These are phyloP conservation scores for Odontocolon sp. DNA, from an alignment of 2,888 invertebrate species.

Conservation along the genomic window DNA sequence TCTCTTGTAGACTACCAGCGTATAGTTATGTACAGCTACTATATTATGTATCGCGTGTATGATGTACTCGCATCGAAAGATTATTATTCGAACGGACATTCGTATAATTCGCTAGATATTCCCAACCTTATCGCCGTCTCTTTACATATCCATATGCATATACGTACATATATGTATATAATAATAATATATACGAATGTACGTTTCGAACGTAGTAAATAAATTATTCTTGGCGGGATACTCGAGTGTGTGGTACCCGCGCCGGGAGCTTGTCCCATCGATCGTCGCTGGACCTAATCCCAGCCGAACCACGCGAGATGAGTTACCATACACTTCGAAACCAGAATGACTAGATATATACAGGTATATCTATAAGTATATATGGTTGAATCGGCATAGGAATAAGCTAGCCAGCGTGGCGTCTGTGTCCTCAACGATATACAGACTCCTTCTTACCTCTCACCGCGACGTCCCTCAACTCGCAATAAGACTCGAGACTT, in stretches of 20 bases:
- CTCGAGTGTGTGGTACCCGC: conserved; percentile 41
- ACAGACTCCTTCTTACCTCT: conserved; percentile 24
- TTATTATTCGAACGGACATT: conserved; percentile 44
- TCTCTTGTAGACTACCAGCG: conserved; percentile 19
- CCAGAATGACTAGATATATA: background rate
- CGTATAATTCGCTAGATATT: conserved; percentile 52
- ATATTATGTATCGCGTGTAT: conserved; percentile 40
- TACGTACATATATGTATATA: too few species aligned
- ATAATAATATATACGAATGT: conserved; percentile 21
- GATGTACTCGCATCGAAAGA: conserved; percentile 43
- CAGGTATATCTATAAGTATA: background rate
- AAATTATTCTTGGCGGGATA: conserved; percentile 39
- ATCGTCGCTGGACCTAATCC: conserved; percentile 53
- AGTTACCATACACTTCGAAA: conserved; percentile 1
- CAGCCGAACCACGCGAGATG: conserved; percentile 32
- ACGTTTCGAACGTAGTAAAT: conserved; percentile 33
- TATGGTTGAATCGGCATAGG: conserved; percentile 29
- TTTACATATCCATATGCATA: too few species aligned
- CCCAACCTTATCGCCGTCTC: conserved; percentile 32
- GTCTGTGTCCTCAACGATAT: conserved; percentile 47
- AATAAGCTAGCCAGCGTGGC: conserved; percentile 61
- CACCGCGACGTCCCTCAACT: conserved; percentile 24
- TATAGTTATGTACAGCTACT: conserved; percentile 42
- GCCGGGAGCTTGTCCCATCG: conserved; percentile 56
- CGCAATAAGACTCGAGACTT: conserved; percentile 53